phyloP scores from a whole-genome alignment of 2,888 invertebrate species.

The Lysandra bellargus region DNA sequence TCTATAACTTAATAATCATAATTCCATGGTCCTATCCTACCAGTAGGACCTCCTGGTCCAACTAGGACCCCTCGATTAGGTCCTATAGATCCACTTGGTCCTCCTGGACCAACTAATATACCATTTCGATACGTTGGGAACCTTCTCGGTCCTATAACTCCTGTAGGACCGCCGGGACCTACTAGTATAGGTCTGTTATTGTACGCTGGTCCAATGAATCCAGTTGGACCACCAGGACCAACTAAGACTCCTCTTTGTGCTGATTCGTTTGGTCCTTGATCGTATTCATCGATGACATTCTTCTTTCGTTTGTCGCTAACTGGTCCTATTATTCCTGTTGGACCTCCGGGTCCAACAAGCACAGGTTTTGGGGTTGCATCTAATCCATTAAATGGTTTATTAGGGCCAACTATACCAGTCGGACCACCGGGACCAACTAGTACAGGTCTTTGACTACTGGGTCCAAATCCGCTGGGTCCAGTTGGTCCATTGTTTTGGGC shows the following conservation, averaged over 20 bases:
- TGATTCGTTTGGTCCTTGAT: conserved; percentile 51
- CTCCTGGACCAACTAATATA: conserved; percentile 64
- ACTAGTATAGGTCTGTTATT: conserved; percentile 52
- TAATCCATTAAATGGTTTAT: conserved; percentile 61
- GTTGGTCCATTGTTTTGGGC: conserved; percentile 46
- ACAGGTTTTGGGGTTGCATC: conserved; percentile 55
- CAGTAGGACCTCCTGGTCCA: conserved; percentile 74
- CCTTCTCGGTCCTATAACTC: conserved; percentile 54
- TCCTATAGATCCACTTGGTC: conserved; percentile 55
- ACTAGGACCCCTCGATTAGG: conserved; percentile 62
- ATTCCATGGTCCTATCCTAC: conserved; percentile 57
- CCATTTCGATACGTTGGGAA: conserved; percentile 41
- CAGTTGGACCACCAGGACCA: conserved; percentile 61
- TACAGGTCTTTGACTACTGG: conserved; percentile 43
- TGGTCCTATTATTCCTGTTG: conserved; percentile 66
- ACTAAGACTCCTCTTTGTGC: conserved; percentile 49
- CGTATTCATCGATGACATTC: conserved; percentile 27
- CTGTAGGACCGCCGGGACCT: conserved; percentile 66
- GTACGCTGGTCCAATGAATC: conserved; percentile 45
- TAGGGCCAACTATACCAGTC: conserved; percentile 46
- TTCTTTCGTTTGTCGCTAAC: neutral
- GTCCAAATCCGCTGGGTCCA: conserved; percentile 30
- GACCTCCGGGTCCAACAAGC: conserved; percentile 65
- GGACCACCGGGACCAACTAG: conserved; percentile 62
- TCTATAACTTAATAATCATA: conserved; percentile 61